Conservation (phyloP, 2,888 invertebrate genomes). For the Eurytoma californica region DNA sequence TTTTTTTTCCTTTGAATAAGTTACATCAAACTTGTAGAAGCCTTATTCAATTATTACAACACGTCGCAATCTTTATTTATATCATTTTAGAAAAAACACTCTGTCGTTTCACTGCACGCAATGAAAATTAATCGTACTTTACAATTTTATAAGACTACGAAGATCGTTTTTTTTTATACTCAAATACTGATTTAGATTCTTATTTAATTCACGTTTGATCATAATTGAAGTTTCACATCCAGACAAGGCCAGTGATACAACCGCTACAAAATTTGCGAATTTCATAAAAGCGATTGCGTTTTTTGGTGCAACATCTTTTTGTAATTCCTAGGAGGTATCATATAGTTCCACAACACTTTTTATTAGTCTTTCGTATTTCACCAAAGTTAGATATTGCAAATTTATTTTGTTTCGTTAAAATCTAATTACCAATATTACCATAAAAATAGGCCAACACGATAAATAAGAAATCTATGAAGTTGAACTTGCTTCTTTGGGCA, state of each 20-base stretch:
- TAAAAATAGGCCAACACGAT: slow-evolving; percentile 44
- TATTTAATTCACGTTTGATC: slow-evolving; percentile 35
- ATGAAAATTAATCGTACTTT: slow-evolving; percentile 42
- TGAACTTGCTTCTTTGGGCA: slow-evolving; percentile 27
- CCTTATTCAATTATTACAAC: slow-evolving; percentile 16
- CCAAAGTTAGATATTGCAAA: slow-evolving; percentile 25
- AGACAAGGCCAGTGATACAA: slow-evolving; percentile 23
- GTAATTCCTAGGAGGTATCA: slow-evolving; percentile 11
- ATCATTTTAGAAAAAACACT: slow-evolving; percentile 43
- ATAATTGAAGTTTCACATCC: slow-evolving; percentile 31
- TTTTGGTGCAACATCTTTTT: slow-evolving; percentile 4
- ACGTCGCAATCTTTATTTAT: slow-evolving; percentile 20
- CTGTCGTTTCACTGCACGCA: slow-evolving; percentile 38
- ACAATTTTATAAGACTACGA: slow-evolving; percentile 39
- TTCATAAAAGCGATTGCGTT: slow-evolving; percentile 32
- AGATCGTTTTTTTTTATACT: slow-evolving; percentile 15
- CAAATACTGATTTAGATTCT: slow-evolving; percentile 39
- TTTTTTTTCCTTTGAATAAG: slow-evolving; percentile 11
- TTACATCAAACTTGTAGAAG: slow-evolving; percentile 37
- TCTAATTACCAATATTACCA: slow-evolving; percentile 11
- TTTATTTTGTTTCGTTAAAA: slow-evolving; percentile 17
- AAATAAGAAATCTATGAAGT: slow-evolving; percentile 41
- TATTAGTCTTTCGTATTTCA: slow-evolving; percentile 29
- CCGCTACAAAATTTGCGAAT: slow-evolving; percentile 32
- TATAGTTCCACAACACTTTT: slow-evolving; percentile 23